These are phyloP conservation scores for Sinocyclocheilus maitianheensis DNA, from an alignment of 2,113 vertebrate species.

Conservation along the genomic window DNA sequence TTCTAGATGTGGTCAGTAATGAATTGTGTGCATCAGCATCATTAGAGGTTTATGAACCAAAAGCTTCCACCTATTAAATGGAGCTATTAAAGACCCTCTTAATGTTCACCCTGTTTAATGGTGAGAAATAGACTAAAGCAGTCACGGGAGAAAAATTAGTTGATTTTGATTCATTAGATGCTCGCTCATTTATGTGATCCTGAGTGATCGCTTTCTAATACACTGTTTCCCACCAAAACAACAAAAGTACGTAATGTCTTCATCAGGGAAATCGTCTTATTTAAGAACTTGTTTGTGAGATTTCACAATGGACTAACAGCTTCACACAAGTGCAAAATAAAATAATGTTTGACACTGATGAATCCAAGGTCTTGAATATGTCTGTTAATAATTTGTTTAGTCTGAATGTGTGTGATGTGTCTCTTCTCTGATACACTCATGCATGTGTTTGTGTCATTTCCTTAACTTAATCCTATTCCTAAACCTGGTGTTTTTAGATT, in stretches of 20 bases:
- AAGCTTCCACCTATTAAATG: no score
- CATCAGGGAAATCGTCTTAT: background rate
- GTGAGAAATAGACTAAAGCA: slow-evolving; percentile 51
- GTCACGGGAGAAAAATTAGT: slow-evolving; percentile 42
- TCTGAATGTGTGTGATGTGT: background rate
- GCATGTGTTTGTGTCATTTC: background rate
- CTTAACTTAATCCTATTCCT: background rate
- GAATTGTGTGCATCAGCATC: slow-evolving; percentile 58
- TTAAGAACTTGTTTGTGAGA: background rate
- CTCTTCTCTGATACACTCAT: background rate
- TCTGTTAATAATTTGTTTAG: background rate
- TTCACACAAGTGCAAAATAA: background rate
- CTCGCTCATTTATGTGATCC: slow-evolving; percentile 23
- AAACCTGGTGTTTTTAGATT: background rate
- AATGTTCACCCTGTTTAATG: slow-evolving; percentile 62
- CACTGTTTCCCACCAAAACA: slow-evolving; percentile 28
- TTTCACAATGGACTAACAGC: background rate
- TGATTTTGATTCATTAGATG: slow-evolving; percentile 59
- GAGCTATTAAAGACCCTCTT: slow-evolving; percentile 58
- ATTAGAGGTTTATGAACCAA: no score
- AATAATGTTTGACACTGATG: background rate
- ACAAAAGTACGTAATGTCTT: slow-evolving; percentile 20
- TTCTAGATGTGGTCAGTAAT: slow-evolving; percentile 63
- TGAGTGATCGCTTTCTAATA: slow-evolving; percentile 34
- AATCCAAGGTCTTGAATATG: background rate